Evolutionary conservation across 37 sponge, comb jelly and placozoan genomes (phyloP).

Genomic region (Eunapius fragilis): DNA sequence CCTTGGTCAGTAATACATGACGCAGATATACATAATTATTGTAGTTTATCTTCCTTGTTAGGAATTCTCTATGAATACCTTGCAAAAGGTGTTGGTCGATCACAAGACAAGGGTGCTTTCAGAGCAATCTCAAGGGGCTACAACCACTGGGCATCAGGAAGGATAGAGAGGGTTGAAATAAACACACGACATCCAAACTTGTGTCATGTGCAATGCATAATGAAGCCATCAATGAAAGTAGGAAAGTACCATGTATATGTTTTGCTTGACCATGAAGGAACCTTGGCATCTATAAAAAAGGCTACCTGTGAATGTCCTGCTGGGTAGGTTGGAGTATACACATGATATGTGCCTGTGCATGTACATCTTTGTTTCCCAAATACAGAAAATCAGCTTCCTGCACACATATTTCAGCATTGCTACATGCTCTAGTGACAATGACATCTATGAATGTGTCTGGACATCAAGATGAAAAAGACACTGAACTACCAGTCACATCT

Average conservation of each 20-base stretch:
- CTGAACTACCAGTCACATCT: slow-evolving; percentile 26
- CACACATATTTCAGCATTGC: slow-evolving; percentile 32
- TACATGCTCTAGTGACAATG: slow-evolving; percentile 22
- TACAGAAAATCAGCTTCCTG: slow-evolving; percentile 22
- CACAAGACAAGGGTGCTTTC: slow-evolving; percentile 26
- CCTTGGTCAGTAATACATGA: slow-evolving; percentile 8
- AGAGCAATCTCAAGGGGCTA: slow-evolving; percentile 34
- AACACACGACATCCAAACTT: slow-evolving; percentile 19
- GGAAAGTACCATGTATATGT: slow-evolving; percentile 10
- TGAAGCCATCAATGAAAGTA: slow-evolving; percentile 54
- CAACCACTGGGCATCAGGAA: slow-evolving; percentile 20
- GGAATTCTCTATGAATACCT: slow-evolving; percentile 20
- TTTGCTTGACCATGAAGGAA: no score
- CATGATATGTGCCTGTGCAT: no score
- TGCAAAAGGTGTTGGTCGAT: slow-evolving; percentile 28
- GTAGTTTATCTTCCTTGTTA: background rate
- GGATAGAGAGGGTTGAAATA: slow-evolving; percentile 11
- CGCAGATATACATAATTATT: background rate
- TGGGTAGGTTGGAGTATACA: slow-evolving; percentile 19
- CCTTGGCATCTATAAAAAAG: slow-evolving; percentile 1
- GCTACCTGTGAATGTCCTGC: slow-evolving; percentile 42
- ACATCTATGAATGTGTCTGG: background rate
- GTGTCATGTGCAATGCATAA: slow-evolving; percentile 30
- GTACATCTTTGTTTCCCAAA: background rate
- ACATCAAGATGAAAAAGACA: background rate